Percentiles rank a stretch among this genome's conserved stretches.
Conservation (phyloP, 35 echinoderm and acorn worm species). For the Apostichopus japonicus region DNA sequence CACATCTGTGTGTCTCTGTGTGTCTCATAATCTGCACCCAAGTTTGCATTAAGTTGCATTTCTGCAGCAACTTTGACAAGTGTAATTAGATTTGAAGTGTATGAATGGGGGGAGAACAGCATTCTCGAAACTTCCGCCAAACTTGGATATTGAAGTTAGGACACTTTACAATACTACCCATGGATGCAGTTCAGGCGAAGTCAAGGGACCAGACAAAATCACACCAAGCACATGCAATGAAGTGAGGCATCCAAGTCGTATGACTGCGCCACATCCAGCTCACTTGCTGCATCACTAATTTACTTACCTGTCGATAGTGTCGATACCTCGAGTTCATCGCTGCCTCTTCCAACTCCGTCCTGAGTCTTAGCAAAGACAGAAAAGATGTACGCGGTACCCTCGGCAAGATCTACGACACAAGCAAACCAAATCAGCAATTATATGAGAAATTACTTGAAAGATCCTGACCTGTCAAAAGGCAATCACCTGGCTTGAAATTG, state of each 20-base stretch:
- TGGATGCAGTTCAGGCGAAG: no score
- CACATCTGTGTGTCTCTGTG: no score
- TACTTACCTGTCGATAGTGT: neutral
- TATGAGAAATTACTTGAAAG: neutral
- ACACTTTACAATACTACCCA: no score
- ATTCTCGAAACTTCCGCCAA: no score
- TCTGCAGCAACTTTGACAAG: no score
- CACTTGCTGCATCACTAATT: neutral
- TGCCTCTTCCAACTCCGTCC: neutral
- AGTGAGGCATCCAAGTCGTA: neutral
- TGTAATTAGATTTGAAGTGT: no score
- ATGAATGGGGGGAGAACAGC: no score
- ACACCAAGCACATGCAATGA: neutral
- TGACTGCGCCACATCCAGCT: neutral
- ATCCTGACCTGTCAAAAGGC: neutral
- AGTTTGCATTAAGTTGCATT: no score
- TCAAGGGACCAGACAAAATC: no score
- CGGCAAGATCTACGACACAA: conserved; percentile 11
- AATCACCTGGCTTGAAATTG: no score
- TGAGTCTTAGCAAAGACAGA: neutral
- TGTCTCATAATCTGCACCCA: no score
- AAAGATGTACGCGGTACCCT: conserved; percentile 18
- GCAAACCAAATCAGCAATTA: neutral
- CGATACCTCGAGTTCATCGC: neutral
- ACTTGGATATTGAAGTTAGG: no score